Conservation (phyloP, 1,140 invertebrate genomes). For the Zelostemma sp. region DNA sequence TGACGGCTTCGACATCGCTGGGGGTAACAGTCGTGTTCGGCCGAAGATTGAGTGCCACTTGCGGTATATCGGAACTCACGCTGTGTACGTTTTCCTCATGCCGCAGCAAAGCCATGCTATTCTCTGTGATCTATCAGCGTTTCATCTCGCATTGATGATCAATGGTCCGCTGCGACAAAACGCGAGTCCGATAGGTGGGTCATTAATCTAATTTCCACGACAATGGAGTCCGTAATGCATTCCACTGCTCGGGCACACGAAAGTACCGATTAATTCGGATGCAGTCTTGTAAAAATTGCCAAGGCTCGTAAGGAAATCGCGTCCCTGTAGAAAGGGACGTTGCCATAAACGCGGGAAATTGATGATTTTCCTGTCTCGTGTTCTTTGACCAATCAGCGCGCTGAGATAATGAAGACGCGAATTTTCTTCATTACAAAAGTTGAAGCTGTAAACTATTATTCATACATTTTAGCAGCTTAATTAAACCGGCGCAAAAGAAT, state of each 20-base stretch:
- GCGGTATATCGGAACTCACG: slow-evolving; percentile 15
- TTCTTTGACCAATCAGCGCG: neutral
- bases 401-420: slow-evolving; percentile 9
- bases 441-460: slow-evolving; percentile 16
- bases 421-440: slow-evolving; percentile 12
- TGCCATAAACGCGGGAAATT: neutral
- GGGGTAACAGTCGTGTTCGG: slow-evolving; percentile 27
- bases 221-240: slow-evolving; percentile 35
- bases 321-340: neutral
- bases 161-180: slow-evolving; percentile 39
- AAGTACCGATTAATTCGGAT: slow-evolving; percentile 40
- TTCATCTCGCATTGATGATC: slow-evolving; percentile 37
- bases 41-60: slow-evolving; percentile 24
- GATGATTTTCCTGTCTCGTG: neutral
- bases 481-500: slow-evolving; percentile 38
- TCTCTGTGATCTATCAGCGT: slow-evolving; percentile 43
- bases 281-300: neutral
- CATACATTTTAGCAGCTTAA: slow-evolving; percentile 31
- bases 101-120: slow-evolving; percentile 23
- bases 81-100: slow-evolving; percentile 38
- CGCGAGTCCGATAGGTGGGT: slow-evolving; percentile 32
- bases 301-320: neutral
- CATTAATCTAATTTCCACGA: slow-evolving; percentile 43
- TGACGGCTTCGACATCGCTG: slow-evolving; percentile 7
- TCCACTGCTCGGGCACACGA: slow-evolving; percentile 26